Evolutionary conservation across 1,140 invertebrate species (phyloP).

Genomic region (Drosophila eugracilis): DNA sequence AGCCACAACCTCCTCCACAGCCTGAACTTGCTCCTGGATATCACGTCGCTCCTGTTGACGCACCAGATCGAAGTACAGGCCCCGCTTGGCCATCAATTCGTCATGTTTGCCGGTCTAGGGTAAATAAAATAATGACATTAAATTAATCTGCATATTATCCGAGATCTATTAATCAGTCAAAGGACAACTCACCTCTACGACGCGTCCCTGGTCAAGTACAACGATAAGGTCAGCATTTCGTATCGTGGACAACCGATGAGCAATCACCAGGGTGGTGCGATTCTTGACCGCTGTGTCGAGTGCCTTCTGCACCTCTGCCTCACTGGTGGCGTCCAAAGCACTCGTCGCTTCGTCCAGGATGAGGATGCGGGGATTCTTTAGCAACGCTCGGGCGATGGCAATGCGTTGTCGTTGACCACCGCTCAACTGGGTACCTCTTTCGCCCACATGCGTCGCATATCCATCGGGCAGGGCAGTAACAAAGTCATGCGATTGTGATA

Average conservation of each 20-base stretch:
- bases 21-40: conserved; percentile 64
- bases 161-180: background rate
- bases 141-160: background rate
- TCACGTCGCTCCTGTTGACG: conserved; percentile 85
- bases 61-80: conserved; percentile 89
- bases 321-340: conserved; percentile 95
- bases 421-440: conserved; percentile 94
- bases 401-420: conserved; percentile 97
- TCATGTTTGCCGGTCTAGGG: conserved; percentile 91
- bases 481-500: conserved; percentile 96
- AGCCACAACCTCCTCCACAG: conserved; percentile 46
- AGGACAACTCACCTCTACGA: conserved; percentile 89
- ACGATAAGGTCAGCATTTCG: conserved; percentile 95
- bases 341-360: conserved; percentile 97
- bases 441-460: conserved; percentile 95
- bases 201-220: conserved; percentile 91
- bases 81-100: conserved; percentile 90
- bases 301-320: conserved; percentile 93
- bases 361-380: conserved; percentile 94
- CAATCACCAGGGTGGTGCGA: conserved; percentile 94
- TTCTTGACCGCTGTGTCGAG: conserved; percentile 91
- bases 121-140: conserved; percentile 1
- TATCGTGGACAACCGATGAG: conserved; percentile 95
- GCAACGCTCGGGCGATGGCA: conserved; percentile 94
- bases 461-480: conserved; percentile 93